Percentiles rank a stretch among this genome's conserved stretches.
Evolutionary conservation across 2,113 vertebrate species (phyloP).

Genomic region (Urocitellus parryii): DNA sequence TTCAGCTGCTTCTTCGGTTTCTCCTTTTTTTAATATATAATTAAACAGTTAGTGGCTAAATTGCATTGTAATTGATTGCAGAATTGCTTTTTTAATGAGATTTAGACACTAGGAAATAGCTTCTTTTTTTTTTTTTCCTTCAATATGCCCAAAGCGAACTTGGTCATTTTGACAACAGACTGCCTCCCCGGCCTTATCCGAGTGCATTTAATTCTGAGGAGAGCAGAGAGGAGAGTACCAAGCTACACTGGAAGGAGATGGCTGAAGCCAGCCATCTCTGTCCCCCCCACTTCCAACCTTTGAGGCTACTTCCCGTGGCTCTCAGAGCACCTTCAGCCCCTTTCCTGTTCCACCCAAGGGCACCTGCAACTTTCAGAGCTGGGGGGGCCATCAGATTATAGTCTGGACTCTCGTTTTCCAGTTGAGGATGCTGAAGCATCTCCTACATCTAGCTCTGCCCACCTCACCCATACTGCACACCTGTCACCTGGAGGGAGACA

Average conservation of each 20-base stretch:
- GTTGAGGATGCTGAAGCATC: background rate
- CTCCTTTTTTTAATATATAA: slow-evolving; percentile 81
- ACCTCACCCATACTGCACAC: background rate
- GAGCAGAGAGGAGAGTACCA: fast-evolving
- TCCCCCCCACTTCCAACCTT: background rate
- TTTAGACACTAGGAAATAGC: slow-evolving; percentile 87
- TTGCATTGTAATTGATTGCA: slow-evolving; percentile 89
- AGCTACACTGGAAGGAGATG: background rate
- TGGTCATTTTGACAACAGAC: slow-evolving; percentile 85
- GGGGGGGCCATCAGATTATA: fast-evolving
- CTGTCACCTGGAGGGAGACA: background rate
- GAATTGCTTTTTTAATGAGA: slow-evolving; percentile 91
- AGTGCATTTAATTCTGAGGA: background rate
- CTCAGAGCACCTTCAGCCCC: background rate
- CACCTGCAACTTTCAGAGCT: background rate
- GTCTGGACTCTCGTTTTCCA: background rate
- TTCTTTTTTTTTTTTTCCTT: slow-evolving; percentile 68
- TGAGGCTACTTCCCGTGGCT: background rate
- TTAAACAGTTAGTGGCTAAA: slow-evolving; percentile 89
- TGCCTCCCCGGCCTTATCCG: slow-evolving; percentile 64
- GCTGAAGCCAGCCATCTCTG: background rate
- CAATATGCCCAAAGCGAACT: slow-evolving; percentile 75
- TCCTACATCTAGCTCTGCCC: background rate
- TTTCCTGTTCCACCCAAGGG: fast-evolving
- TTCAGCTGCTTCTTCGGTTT: slow-evolving; percentile 44